Percentiles rank a stretch among this genome's conserved stretches.
Evolutionary conservation across 37 sponge, comb jelly and placozoan species (phyloP).

Genomic region (Cliona cf. orientalis): DNA sequence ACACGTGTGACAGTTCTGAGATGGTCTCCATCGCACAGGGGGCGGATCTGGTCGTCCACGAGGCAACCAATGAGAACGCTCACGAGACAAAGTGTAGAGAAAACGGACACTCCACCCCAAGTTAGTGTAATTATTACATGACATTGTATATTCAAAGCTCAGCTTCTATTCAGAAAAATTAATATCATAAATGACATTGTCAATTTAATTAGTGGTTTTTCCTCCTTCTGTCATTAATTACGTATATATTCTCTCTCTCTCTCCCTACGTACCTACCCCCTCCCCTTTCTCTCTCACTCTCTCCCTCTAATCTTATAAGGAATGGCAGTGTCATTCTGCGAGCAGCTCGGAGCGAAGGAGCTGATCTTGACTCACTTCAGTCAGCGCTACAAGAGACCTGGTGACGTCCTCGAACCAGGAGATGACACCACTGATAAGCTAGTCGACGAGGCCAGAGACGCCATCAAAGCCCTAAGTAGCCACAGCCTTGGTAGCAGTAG

Average conservation of each 20-base stretch:
- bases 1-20: conserved; percentile 82
- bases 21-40: conserved; percentile 57
- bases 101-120: conserved; percentile 94
- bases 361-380: conserved; percentile 90
- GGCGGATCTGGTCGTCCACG: conserved; percentile 93
- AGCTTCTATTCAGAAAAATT: no score
- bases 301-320: conserved; percentile 20
- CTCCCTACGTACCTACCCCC: neutral
- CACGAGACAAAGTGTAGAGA: conserved; percentile 61
- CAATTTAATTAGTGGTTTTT: no score
- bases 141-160: no score
- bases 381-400: conserved; percentile 75
- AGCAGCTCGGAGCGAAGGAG: conserved; percentile 42
- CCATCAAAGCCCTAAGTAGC: neutral
- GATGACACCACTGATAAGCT: conserved; percentile 44
- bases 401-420: conserved; percentile 26
- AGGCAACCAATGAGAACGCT: conserved; percentile 89
- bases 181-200: no score
- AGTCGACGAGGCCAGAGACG: conserved; percentile 34
- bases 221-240: neutral
- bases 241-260: neutral
- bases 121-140: conserved; percentile 32
- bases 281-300: neutral
- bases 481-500: no score
- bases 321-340: conserved; percentile 86